A percentile compares a stretch with the other conserved stretches of the same genome.
These are phyloP conservation scores for Tiliacea aurago DNA, from an alignment of 2,888 invertebrate genomes.

Conservation along the genomic window DNA sequence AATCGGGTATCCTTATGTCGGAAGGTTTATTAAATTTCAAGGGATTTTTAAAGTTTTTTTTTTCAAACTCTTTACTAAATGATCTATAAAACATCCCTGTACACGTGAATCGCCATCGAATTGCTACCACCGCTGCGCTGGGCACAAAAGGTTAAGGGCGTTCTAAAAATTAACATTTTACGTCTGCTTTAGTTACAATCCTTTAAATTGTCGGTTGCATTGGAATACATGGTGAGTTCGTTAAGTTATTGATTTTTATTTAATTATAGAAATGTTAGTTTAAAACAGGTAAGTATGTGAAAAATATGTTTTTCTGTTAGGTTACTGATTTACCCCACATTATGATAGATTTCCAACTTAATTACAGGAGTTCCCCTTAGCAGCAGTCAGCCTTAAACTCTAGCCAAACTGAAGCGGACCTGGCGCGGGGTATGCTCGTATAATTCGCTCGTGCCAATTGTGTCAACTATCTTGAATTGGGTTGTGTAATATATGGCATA, in stretches of 20 bases:
- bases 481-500: too few species aligned
- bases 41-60: not conserved
- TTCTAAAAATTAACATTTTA: constrained; percentile 8
- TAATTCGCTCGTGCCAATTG: not conserved
- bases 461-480: not conserved
- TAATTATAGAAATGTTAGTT: not conserved
- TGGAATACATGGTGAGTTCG: not conserved
- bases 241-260: not conserved
- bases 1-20: not conserved
- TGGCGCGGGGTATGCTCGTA: too few species aligned
- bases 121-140: too few species aligned
- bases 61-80: not conserved
- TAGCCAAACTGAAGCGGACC: not conserved
- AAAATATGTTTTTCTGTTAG: too few species aligned
- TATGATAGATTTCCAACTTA: not conserved
- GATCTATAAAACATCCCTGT: not conserved
- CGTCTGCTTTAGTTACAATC: not conserved
- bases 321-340: not conserved
- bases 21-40: not conserved
- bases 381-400: not conserved
- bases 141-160: constrained; percentile 41
- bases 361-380: too few species aligned
- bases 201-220: constrained; percentile 9
- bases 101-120: not conserved
- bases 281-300: too few species aligned